A percentile compares a stretch with the other conserved stretches of the same genome.
phyloP scores from a whole-genome alignment of 2,888 invertebrate species.

The Julus scanicus region DNA sequence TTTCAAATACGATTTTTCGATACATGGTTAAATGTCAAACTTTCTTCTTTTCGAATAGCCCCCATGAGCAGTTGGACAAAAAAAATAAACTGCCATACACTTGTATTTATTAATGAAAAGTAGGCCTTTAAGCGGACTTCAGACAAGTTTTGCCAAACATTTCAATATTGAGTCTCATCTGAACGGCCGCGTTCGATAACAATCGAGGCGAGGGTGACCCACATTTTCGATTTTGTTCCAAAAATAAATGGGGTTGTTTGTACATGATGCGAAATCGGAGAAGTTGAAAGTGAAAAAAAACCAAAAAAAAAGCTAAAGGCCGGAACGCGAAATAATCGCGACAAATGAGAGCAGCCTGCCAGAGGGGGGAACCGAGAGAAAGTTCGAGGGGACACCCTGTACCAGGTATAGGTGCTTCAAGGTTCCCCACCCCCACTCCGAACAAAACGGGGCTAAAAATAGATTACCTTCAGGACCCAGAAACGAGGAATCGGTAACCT shows the following conservation, averaged over 20 bases:
- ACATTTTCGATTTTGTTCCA: slow-evolving; percentile 13
- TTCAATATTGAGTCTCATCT: slow-evolving; percentile 23
- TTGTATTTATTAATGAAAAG: neutral
- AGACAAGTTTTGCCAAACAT: neutral
- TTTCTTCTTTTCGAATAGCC: too few relatives aligned
- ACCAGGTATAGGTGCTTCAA: neutral
- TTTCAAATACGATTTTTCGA: too few relatives aligned
- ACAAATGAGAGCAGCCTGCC: neutral
- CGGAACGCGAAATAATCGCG: neutral
- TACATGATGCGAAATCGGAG: neutral
- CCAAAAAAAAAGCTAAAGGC: neutral
- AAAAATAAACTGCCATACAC: neutral
- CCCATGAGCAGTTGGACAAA: neutral
- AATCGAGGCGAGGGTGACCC: slow-evolving; percentile 33
- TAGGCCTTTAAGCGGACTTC: slow-evolving; percentile 5
- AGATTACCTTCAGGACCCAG: neutral
- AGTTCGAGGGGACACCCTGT: neutral
- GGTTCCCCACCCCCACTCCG: neutral
- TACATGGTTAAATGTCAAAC: too few relatives aligned
- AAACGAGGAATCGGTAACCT: neutral
- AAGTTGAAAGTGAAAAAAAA: neutral
- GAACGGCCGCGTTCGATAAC: neutral
- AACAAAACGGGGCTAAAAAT: slow-evolving; percentile 14
- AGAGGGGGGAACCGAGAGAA: neutral
- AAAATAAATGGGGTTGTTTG: slow-evolving; percentile 33